Base-by-base conservation (phyloP, 2,888 invertebrate genomes). In the Calephelis perditalis region DNA sequence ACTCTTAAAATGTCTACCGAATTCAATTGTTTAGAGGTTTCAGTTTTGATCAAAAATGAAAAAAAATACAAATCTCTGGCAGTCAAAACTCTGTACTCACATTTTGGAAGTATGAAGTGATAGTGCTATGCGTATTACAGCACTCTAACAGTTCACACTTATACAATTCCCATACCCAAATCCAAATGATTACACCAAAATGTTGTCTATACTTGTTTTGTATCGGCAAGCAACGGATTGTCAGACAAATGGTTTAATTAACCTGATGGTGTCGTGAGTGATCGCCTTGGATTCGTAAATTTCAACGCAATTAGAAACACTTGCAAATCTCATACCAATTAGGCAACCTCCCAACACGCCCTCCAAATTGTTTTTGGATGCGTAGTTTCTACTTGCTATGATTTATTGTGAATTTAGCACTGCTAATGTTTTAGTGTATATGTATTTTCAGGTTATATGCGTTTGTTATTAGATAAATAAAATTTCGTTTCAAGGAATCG, bases 301-400 rank as follows among this genome's bases (percentile, higher is more conserved):
- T 86, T 83, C 82, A 73, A 76, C 81, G 86, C 87, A 86, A 90
- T 90, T 90, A 89, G 87, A 76, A 82, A 81, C 85, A 87, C 81
- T 89, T 86, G 86, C 86, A 89, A 88, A 89, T 90, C 84, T 86
- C 87, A 86, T 87, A 89, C 81, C 90, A 90, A 90, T 90, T 90
- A 90, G 90, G 88, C 88, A 88, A 74, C 72, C 81, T 75, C 87
- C 89, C 89, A 89, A 89, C 74, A 75, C 81, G 83, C 85, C 84
- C 85, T 82, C 82, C 81, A 81, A 86, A 88, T 86, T 87, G 88
- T 88, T 89, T 89, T 88, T 85, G 88, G 84, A 86, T 85, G 82
- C 73, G 82, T 83, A 84, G 85, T 86, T 86, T 79, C 76, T 76
- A 75, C 75, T 80, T 74, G 70, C 67, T 65, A 73, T 87, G 86